These are phyloP conservation scores for Coleophora deauratella DNA, from an alignment of 2,888 invertebrate genomes.

Conservation along the genomic window DNA sequence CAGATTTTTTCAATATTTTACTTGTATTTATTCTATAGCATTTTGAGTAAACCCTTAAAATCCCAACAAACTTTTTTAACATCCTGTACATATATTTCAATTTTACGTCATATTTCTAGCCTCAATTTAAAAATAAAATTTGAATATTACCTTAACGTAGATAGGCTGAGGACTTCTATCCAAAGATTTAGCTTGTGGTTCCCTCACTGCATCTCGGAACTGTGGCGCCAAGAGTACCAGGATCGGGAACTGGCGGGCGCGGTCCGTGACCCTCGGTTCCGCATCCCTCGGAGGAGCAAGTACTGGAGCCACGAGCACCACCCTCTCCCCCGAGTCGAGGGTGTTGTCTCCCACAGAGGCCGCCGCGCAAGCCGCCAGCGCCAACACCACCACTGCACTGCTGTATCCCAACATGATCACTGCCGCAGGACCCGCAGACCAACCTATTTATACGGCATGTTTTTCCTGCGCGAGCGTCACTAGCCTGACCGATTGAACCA, in stretches of 20 bases:
- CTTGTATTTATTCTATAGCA: no score
- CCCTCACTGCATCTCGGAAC: conserved; percentile 30
- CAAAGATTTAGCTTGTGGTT: conserved; percentile 50
- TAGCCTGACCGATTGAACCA: conserved; percentile 14
- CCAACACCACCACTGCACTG: conserved; percentile 44
- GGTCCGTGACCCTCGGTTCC: conserved; percentile 41
- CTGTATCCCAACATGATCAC: conserved; percentile 58
- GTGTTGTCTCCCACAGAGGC: conserved; percentile 50
- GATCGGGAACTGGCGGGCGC: conserved; percentile 60
- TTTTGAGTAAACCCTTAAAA: no score
- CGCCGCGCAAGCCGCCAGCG: conserved; percentile 34
- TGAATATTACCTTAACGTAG: conserved; percentile 50
- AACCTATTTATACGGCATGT: conserved; percentile 60
- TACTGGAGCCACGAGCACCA: conserved; percentile 56
- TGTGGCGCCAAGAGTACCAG: conserved; percentile 47
- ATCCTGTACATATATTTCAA: no score
- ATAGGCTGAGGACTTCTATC: conserved; percentile 43
- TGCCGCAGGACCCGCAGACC: conserved; percentile 49
- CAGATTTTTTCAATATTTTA: no score
- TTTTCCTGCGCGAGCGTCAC: conserved; percentile 54
- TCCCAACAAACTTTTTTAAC: no score
- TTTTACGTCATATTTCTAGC: no score
- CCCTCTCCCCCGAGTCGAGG: conserved; percentile 45
- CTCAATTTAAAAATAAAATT: no score
- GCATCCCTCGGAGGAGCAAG: conserved; percentile 58